Percentiles rank a stretch among this genome's conserved stretches.
Conservation (phyloP, 2,888 invertebrate genomes). For the Melipona bicolor region DNA sequence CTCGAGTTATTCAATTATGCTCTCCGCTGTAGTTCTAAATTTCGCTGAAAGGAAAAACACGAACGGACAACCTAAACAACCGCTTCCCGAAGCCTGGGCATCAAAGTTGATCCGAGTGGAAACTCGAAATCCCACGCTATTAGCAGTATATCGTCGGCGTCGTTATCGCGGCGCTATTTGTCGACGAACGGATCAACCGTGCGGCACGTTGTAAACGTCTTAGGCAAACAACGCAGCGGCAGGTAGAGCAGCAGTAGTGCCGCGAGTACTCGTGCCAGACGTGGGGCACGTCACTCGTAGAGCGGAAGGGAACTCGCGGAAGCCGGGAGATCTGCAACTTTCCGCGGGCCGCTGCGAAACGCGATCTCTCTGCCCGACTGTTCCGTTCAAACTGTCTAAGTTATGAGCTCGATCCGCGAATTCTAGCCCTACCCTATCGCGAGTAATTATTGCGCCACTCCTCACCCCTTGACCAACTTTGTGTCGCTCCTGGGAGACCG, state of each 20-base stretch:
- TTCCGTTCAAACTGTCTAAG: conserved; percentile 61
- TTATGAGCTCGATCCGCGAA: conserved; percentile 64
- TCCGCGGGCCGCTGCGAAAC: conserved; percentile 53
- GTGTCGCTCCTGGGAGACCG: neutral
- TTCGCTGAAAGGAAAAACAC: neutral
- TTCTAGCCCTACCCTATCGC: conserved; percentile 24
- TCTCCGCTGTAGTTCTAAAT: neutral
- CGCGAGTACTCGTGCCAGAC: neutral
- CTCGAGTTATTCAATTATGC: no score
- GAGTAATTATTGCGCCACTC: conserved; percentile 50
- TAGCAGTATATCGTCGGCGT: conserved; percentile 62
- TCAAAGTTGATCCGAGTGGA: conserved; percentile 47
- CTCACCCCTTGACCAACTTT: neutral
- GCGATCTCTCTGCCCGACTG: conserved; percentile 60
- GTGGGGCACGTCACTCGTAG: conserved; percentile 53
- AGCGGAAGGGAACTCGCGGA: conserved; percentile 57
- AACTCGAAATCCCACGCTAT: conserved; percentile 63
- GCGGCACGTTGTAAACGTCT: conserved; percentile 68
- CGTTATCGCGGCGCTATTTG: conserved; percentile 69
- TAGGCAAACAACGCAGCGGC: conserved; percentile 63
- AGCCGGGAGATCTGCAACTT: conserved; percentile 71
- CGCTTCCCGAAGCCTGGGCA: neutral
- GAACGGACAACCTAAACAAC: neutral
- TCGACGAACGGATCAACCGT: conserved; percentile 70
- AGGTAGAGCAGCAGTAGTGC: conserved; percentile 30